phyloP scores from a whole-genome alignment of 2,113 vertebrate genomes.

The Brachyhypopomus occidentalis region DNA sequence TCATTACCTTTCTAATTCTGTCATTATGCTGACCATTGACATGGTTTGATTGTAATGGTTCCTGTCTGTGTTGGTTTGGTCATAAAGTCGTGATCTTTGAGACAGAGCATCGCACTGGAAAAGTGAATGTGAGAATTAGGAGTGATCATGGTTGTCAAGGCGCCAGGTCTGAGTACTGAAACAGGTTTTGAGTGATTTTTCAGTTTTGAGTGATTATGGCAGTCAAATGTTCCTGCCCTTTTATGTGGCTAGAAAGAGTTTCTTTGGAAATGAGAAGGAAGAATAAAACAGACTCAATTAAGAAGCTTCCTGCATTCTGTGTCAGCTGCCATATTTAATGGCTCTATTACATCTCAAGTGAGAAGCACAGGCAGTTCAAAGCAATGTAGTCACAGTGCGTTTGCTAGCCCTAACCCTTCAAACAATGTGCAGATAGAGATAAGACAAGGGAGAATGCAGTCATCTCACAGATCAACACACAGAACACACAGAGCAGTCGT shows the following conservation, averaged over 20 bases:
- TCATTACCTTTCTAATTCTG: slow-evolving; percentile 37
- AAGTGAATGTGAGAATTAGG: neutral
- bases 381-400: neutral
- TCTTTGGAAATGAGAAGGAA: slow-evolving; percentile 27
- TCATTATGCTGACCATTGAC: slow-evolving; percentile 21
- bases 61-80: slow-evolving; percentile 38
- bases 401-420: neutral
- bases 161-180: slow-evolving; percentile 1
- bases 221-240: slow-evolving; percentile 27
- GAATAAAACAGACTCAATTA: slow-evolving; percentile 2
- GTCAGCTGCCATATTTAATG: slow-evolving; percentile 46
- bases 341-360: slow-evolving; percentile 48
- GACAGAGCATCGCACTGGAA: slow-evolving; percentile 24
- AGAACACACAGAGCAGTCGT: neutral
- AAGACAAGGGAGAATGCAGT: slow-evolving; percentile 24
- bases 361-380: slow-evolving; percentile 31
- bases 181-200: slow-evolving; percentile 7
- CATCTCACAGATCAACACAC: slow-evolving; percentile 14
- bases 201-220: slow-evolving; percentile 28
- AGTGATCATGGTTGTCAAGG: slow-evolving; percentile 6
- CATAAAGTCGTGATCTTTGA: slow-evolving; percentile 37
- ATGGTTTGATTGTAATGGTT: slow-evolving; percentile 44
- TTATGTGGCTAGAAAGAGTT: slow-evolving; percentile 37
- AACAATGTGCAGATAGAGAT: slow-evolving; percentile 33
- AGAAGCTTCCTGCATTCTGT: slow-evolving; percentile 12